Conservation (phyloP, 2,797 vertebrate genomes). For the Hemitrygon akajei region DNA sequence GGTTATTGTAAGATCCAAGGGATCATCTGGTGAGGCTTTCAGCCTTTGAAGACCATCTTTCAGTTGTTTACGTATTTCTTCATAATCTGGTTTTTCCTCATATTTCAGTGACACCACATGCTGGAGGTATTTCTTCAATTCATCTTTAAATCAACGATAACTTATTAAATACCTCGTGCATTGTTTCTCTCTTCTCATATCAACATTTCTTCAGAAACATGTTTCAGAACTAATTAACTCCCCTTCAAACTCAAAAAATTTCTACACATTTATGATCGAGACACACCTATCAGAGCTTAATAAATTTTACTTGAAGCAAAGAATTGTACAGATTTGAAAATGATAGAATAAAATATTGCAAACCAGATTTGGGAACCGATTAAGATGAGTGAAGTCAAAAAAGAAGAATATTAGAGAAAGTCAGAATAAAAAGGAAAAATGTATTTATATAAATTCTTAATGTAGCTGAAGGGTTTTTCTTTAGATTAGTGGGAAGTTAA, state of each 20-base stretch:
- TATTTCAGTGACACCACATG: not conserved
- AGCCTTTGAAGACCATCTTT: not conserved
- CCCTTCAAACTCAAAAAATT: not conserved
- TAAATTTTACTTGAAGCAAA: not conserved
- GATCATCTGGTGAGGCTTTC: not conserved
- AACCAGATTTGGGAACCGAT: not conserved
- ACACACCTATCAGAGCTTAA: not conserved
- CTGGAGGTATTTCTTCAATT: slow-evolving; percentile 23
- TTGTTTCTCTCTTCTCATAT: not conserved
- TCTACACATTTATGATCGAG: not conserved
- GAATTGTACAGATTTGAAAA: not conserved
- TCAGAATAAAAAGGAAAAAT: not conserved
- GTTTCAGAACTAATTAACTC: not conserved
- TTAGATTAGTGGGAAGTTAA: not conserved
- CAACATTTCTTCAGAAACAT: not conserved
- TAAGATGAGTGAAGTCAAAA: not conserved
- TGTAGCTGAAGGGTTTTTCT: not conserved
- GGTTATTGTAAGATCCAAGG: not conserved
- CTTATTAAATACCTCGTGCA: not conserved
- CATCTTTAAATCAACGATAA: slow-evolving; percentile 4
- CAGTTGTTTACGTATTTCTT: not conserved
- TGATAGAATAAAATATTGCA: not conserved
- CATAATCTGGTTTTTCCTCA: slow-evolving; percentile 29
- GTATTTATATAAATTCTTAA: not conserved
- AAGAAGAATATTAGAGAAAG: not conserved